These are phyloP conservation scores for Yponomeuta cagnagella DNA, from an alignment of 2,888 invertebrate species.

Conservation along the genomic window DNA sequence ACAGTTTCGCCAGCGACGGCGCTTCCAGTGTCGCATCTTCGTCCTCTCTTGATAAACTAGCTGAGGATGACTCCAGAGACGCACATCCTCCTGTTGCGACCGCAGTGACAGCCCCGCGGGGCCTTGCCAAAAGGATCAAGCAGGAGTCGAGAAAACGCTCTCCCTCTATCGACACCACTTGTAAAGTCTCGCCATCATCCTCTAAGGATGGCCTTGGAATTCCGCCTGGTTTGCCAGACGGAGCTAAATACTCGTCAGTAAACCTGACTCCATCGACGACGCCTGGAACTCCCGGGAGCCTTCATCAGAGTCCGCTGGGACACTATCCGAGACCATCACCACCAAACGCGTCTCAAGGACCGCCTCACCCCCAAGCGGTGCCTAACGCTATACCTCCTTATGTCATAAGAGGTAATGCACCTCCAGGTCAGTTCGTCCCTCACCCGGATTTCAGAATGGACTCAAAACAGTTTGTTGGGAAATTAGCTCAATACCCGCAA, in stretches of 20 bases:
- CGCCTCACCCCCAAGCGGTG: slow-evolving; percentile 75
- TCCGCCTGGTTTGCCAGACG: slow-evolving; percentile 65
- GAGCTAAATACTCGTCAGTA: slow-evolving; percentile 77
- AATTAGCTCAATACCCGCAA: slow-evolving; percentile 63
- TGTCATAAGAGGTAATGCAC: slow-evolving; percentile 70
- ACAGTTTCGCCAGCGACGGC: slow-evolving; percentile 84
- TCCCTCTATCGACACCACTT: slow-evolving; percentile 67
- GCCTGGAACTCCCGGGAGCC: slow-evolving; percentile 78
- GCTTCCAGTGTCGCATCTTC: slow-evolving; percentile 82
- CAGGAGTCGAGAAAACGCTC: slow-evolving; percentile 76
- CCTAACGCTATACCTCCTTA: slow-evolving; percentile 77
- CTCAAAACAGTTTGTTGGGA: slow-evolving; percentile 65
- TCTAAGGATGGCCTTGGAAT: slow-evolving; percentile 70
- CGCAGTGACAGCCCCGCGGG: slow-evolving; percentile 70
- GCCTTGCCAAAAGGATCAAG: slow-evolving; percentile 70
- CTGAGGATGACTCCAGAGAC: slow-evolving; percentile 85
- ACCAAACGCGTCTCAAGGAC: slow-evolving; percentile 78
- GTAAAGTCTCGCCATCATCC: slow-evolving; percentile 72
- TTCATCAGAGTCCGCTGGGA: slow-evolving; percentile 79
- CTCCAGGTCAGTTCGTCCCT: slow-evolving; percentile 64
- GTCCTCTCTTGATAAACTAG: slow-evolving; percentile 83
- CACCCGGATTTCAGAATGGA: slow-evolving; percentile 73
- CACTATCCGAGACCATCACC: slow-evolving; percentile 83
- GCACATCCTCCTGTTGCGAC: slow-evolving; percentile 79
- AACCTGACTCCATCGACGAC: slow-evolving; percentile 79